Evolutionary conservation across 2,113 vertebrate genomes (phyloP).

Genomic region (Cebus imitator): DNA sequence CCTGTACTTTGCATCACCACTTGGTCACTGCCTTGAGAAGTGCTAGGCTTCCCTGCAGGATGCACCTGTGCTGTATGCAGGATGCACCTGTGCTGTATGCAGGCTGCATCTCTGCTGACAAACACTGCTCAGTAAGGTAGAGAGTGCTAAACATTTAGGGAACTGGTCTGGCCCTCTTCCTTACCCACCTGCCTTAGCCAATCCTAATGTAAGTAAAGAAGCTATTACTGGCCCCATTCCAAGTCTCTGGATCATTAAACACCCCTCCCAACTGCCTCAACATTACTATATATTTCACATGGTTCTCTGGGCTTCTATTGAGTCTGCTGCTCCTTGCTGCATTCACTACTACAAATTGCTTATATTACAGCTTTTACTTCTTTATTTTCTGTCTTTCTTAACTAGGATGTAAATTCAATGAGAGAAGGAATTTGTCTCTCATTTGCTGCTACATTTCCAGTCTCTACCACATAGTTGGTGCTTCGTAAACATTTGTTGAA

Average conservation of each 20-base stretch:
- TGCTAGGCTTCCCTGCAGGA: background rate
- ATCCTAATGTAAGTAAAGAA: background rate
- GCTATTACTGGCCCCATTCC: background rate
- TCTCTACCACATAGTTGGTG: background rate
- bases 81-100: no score
- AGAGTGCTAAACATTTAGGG: background rate
- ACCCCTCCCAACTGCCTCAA: background rate
- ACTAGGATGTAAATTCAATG: background rate
- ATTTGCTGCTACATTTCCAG: background rate
- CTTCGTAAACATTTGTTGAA: conserved; percentile 10
- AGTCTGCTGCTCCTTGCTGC: background rate
- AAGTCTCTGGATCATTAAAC: background rate
- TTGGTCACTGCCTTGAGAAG: background rate
- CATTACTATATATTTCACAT: background rate
- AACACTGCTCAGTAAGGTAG: background rate
- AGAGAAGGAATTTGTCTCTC: background rate
- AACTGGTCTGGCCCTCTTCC: background rate
- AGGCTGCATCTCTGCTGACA: background rate
- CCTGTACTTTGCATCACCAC: background rate
- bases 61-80: background rate
- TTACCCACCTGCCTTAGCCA: background rate
- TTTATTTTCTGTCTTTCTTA: background rate
- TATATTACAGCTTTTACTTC: conserved; percentile 14
- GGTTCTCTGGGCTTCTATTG: background rate
- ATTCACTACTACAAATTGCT: conserved; percentile 5